Evolutionary conservation across 2,113 vertebrate species (phyloP).

Genomic region (Ammospiza caudacuta): DNA sequence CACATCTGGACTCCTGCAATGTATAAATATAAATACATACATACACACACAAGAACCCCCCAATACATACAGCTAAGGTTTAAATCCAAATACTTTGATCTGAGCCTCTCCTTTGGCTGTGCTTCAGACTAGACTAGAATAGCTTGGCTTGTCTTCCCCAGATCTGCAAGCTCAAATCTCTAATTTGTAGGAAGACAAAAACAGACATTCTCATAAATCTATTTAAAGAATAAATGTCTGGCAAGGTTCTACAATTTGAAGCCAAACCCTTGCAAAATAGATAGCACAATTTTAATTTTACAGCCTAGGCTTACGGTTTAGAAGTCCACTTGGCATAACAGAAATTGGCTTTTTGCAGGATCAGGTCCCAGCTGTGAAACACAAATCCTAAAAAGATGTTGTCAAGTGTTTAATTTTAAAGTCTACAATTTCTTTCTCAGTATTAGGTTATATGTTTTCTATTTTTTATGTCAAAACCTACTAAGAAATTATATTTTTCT

Average conservation of each 20-base stretch:
- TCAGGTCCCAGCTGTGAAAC: background rate
- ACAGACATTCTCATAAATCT: background rate
- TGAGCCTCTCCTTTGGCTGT: background rate
- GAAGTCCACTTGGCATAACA: background rate
- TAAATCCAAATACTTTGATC: background rate
- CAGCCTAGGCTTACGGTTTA: background rate
- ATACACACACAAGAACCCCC: accelerated
- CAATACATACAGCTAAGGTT: background rate
- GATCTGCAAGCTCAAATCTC: background rate
- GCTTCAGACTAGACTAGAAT: background rate
- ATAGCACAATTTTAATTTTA: background rate
- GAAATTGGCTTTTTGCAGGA: background rate
- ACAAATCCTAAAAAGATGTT: background rate
- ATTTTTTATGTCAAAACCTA: background rate
- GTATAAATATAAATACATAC: conserved; percentile 43
- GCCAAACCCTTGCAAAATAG: background rate
- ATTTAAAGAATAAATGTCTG: background rate
- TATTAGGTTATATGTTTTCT: background rate
- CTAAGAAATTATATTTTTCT: background rate
- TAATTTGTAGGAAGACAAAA: background rate
- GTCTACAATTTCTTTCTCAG: background rate
- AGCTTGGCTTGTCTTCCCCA: background rate
- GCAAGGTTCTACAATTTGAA: background rate
- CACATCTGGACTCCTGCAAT: background rate
- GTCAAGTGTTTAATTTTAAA: background rate